These are phyloP conservation scores for Ophioninae sp. DNA, from an alignment of 2,888 invertebrate genomes.

Conservation along the genomic window DNA sequence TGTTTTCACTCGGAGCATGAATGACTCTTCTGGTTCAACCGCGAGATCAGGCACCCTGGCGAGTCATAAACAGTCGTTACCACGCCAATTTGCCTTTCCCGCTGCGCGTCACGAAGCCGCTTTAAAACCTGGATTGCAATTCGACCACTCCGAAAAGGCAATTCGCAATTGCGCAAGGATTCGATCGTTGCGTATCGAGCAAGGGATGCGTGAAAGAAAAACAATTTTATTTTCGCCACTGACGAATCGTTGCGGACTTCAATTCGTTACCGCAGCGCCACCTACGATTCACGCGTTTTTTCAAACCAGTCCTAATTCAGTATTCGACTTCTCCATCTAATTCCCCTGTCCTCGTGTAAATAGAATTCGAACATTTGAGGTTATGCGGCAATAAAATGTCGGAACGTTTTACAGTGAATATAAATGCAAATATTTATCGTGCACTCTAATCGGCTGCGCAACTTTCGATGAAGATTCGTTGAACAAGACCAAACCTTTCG, in stretches of 20 bases:
- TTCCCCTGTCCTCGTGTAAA: too few relatives aligned
- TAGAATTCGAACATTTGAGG: too few relatives aligned
- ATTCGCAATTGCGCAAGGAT: neutral
- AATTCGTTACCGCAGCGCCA: too few relatives aligned
- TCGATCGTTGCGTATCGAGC: neutral
- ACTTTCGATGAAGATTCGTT: neutral
- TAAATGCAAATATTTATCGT: neutral
- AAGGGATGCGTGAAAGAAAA: neutral
- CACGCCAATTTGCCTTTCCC: neutral
- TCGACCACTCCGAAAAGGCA: neutral
- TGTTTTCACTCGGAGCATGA: constrained; percentile 45
- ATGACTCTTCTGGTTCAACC: constrained; percentile 2
- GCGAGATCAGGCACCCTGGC: constrained; percentile 12
- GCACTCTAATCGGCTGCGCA: neutral
- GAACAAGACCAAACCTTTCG: neutral
- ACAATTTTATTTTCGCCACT: neutral
- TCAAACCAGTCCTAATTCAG: too few relatives aligned
- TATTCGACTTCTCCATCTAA: too few relatives aligned
- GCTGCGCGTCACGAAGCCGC: neutral
- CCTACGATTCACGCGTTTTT: too few relatives aligned
- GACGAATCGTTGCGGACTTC: neutral
- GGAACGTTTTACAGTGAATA: too few relatives aligned
- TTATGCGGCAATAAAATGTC: too few relatives aligned
- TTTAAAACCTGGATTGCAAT: neutral
- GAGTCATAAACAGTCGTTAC: constrained; percentile 7